phyloP scores from a whole-genome alignment of 2,113 vertebrate genomes.

The Prinia subflava region DNA sequence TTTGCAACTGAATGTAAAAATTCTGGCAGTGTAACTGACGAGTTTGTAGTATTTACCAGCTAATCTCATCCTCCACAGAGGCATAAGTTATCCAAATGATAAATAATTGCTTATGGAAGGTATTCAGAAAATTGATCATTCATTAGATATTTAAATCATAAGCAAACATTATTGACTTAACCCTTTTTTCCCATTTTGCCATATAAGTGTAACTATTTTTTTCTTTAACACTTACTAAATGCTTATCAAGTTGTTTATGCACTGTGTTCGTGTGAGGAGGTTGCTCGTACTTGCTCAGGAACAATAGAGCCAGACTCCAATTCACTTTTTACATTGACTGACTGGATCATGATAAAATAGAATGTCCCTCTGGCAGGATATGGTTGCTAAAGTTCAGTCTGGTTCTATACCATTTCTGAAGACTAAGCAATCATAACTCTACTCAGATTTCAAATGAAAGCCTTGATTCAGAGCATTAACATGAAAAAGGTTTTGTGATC shows the following conservation, averaged over 20 bases:
- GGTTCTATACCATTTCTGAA: not conserved
- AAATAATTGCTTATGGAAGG: not conserved
- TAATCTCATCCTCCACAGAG: not conserved
- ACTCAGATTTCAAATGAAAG: not conserved
- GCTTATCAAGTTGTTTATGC: not conserved
- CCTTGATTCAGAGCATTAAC: not conserved
- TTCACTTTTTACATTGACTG: not conserved
- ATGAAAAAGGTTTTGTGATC: not conserved
- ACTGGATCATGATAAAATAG: not conserved
- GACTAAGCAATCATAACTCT: not conserved
- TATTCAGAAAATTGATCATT: not conserved
- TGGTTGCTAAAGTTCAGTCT: not conserved
- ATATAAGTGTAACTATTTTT: not conserved
- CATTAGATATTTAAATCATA: not conserved
- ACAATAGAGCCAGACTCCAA: not conserved
- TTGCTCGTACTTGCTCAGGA: not conserved
- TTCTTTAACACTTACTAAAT: not conserved
- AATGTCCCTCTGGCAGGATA: not conserved
- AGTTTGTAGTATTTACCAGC: not conserved
- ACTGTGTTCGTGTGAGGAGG: not conserved
- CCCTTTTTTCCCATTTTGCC: not conserved
- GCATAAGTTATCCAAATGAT: not conserved
- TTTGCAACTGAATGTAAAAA: constrained; percentile 22
- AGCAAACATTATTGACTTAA: not conserved
- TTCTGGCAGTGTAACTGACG: not conserved